These are phyloP conservation scores for Syngnathus typhle DNA, from an alignment of 2,113 vertebrate genomes.

Conservation along the genomic window DNA sequence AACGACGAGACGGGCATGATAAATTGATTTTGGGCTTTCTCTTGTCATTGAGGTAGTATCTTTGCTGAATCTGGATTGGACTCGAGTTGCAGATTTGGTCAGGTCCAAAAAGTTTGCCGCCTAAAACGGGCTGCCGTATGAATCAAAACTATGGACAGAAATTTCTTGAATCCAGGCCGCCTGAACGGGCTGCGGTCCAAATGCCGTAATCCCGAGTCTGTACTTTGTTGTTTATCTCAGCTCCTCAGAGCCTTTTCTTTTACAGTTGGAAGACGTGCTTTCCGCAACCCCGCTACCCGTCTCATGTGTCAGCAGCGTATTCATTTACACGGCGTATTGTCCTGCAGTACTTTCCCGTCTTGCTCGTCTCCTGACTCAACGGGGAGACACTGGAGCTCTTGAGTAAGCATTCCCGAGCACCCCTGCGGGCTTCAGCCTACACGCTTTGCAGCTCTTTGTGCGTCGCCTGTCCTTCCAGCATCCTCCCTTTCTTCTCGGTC, in stretches of 20 bases:
- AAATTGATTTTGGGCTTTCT: background rate
- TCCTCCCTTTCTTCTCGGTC: conserved; percentile 16
- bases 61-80: background rate
- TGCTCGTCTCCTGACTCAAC: background rate
- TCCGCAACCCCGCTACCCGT: background rate
- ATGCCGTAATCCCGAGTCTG: no score
- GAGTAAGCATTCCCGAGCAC: conserved; percentile 37
- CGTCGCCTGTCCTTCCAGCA: conserved; percentile 28
- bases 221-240: background rate
- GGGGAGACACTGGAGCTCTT: conserved; percentile 26
- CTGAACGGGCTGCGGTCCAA: no score
- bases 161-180: no score
- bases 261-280: background rate
- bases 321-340: background rate
- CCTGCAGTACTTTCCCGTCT: background rate
- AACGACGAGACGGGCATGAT: background rate
- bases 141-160: background rate
- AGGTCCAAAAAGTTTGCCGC: background rate
- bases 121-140: background rate
- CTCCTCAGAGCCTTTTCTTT: background rate
- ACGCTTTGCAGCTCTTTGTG: conserved; percentile 14
- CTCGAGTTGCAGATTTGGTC: background rate
- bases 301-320: background rate
- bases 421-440: conserved; percentile 35
- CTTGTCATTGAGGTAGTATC: background rate